Base-by-base conservation (phyloP, 2,113 vertebrate genomes). In the Xenopus borealis region DNA sequence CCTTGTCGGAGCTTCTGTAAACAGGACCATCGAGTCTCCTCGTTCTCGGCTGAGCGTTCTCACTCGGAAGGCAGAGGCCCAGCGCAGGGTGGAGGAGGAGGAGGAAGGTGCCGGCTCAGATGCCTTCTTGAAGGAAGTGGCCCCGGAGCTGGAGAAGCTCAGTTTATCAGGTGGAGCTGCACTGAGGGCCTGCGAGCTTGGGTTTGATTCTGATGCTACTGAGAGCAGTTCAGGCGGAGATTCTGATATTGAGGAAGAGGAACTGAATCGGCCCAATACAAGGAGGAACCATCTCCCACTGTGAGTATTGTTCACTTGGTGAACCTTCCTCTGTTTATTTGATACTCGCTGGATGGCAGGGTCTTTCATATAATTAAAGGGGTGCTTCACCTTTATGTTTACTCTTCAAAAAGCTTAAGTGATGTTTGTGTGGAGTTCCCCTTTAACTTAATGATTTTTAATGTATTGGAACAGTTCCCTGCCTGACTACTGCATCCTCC, bases 141-240 rank as follows among this genome's bases (percentile, higher is more conserved):
- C 96, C 0, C 84, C 93, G 67, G 97, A 98, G 23, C 85, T 99
- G 84, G 94, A 96, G 86, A 89, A 91, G 45, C 92, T 99, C 86
- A 94, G 95, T 33, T 88, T 93, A 78, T 98, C 95, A 3, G 94
- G 95, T 12, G 88, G 93, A 67, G 94, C 96, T 80, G 95, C 93
- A 81, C 75, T 99, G 83, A 90, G 91, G n/a, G 92, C 89, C 59
- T 93, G 90, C 0, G 97, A 99, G 80, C 89, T 86, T 33, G 95
- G 95, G 0, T 98, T 99, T 71, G 97, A 98, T 89, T 98, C 97
- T 0, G 97, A 99, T 68, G 93, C 94, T 80, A 99, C 96, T 0
- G 97, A 98, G 82, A 98, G 97, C 86, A 99, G 97, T 82, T 99
- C 97, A 0, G 97, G 97, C 27, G 97, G 96, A 19, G 97, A 99